Evolutionary conservation across 2,888 invertebrate genomes (phyloP).

Genomic region (Melinaea menophilus): DNA sequence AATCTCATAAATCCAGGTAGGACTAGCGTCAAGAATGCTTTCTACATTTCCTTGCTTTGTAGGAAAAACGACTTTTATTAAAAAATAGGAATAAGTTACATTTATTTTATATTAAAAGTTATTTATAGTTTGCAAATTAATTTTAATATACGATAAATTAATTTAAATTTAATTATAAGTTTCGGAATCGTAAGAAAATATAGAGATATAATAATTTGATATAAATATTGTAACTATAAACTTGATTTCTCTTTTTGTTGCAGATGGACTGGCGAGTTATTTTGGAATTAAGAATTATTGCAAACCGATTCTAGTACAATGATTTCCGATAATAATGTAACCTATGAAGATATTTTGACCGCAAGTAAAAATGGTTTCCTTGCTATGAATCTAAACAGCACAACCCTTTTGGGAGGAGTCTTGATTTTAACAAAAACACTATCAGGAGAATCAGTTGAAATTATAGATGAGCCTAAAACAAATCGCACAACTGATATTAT

Average conservation of each 20-base stretch:
- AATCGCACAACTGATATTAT: constrained; percentile 78
- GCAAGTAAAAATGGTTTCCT: constrained; percentile 48
- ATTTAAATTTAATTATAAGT: no score
- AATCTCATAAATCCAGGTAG: no score
- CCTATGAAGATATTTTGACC: constrained; percentile 41
- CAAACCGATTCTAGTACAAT: constrained; percentile 41
- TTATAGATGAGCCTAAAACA: constrained; percentile 63
- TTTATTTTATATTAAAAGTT: no score
- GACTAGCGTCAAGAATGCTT: no score
- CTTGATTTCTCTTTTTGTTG: constrained; percentile 15
- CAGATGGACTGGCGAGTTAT: constrained; percentile 58
- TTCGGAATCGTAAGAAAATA: no score
- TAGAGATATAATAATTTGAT: no score
- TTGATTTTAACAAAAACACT: constrained; percentile 66
- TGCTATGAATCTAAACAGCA: constrained; percentile 61
- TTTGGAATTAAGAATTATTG: constrained; percentile 12
- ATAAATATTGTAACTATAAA: no score
- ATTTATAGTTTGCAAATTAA: no score
- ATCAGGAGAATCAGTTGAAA: constrained; percentile 63
- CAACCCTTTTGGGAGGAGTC: constrained; percentile 54
- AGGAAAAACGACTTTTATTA: no score
- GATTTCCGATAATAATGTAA: constrained; percentile 44
- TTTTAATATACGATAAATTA: no score
- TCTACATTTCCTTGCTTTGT: no score
- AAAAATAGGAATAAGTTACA: no score